These are phyloP conservation scores for Epinotia demarniana DNA, from an alignment of 2,888 invertebrate genomes.

Conservation along the genomic window DNA sequence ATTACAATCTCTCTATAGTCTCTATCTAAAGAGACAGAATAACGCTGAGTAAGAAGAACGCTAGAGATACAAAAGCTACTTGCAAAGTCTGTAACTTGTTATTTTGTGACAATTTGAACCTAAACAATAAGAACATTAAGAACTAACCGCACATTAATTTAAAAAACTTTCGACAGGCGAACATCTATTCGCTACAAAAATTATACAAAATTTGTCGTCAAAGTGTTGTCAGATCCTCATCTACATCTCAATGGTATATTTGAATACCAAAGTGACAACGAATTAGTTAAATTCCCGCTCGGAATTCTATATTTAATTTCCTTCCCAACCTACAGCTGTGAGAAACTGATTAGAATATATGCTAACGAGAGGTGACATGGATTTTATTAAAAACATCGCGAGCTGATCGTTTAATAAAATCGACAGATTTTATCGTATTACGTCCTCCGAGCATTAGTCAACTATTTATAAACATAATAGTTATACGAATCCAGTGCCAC, in stretches of 20 bases:
- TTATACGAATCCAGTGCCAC: slow-evolving; percentile 28
- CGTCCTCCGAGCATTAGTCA: slow-evolving; percentile 25
- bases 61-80: too few relatives aligned
- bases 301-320: slow-evolving; percentile 30
- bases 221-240: slow-evolving; percentile 32
- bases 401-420: slow-evolving; percentile 34
- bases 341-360: slow-evolving; percentile 38
- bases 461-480: slow-evolving; percentile 31
- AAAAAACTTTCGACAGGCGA: slow-evolving; percentile 10
- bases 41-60: too few relatives aligned
- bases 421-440: slow-evolving; percentile 34
- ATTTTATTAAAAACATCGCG: slow-evolving; percentile 32
- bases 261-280: slow-evolving; percentile 38
- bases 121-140: too few relatives aligned
- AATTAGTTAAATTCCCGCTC: slow-evolving; percentile 38
- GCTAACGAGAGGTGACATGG: slow-evolving; percentile 32
- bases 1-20: too few relatives aligned
- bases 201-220: slow-evolving; percentile 25
- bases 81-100: not conserved
- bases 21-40: too few relatives aligned
- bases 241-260: slow-evolving; percentile 37
- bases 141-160: not conserved
- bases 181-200: slow-evolving; percentile 26
- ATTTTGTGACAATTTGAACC: not conserved
- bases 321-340: slow-evolving; percentile 27